Evolutionary conservation across 2,113 vertebrate species (phyloP), one percentile per base, ranked within the genome.

Genomic region (Triplophysa tibetana): DNA sequence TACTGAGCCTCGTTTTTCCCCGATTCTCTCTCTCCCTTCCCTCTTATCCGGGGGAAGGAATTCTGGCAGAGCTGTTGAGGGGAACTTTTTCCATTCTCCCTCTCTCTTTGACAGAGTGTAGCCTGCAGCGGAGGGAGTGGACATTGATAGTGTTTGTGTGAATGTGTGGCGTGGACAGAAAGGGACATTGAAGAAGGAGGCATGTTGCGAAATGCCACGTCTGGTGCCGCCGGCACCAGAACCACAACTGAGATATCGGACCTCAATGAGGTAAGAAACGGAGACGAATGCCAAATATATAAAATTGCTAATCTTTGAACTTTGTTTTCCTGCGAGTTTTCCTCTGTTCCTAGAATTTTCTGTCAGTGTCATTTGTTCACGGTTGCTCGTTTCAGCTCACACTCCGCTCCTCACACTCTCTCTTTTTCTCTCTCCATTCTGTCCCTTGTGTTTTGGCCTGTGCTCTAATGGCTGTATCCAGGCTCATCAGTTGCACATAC

Each of bases 161-260:
- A 83, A 86, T 89, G 88, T 72, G 82, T 62, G 33, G 19, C 19
- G 64, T 70, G 86, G 78, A 88, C 84, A 81, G 79, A 82, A 85
- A 85, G 87, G 83, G 79, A 89, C 88, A 41, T 54, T 56, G 65
- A 86, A 77, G 85, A 84, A 80, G 73, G 81, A 92, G 89, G 88
- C 83, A 93, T 93, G 93, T 86, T 85, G 77, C 86, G 86, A 87
- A 90, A 91, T 81, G 85, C 90, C 48, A 85, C 86, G 63, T 75
- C 88, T 48, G 85, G 83, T 77, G 80, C 41, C 17, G 81, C 84
- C 81, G 89, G 87, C 83, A 90, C 85, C 73, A 89, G 88, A 43
- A 86, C 89, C 58, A 89, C 89, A 64, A 84, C 86, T 65, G 88
- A 91, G 45, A 75, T 85, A 50, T 21, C 78, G 66, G 87, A 88